Conservation (phyloP, 2,888 invertebrate species). For the Chymomyza procnemis region DNA sequence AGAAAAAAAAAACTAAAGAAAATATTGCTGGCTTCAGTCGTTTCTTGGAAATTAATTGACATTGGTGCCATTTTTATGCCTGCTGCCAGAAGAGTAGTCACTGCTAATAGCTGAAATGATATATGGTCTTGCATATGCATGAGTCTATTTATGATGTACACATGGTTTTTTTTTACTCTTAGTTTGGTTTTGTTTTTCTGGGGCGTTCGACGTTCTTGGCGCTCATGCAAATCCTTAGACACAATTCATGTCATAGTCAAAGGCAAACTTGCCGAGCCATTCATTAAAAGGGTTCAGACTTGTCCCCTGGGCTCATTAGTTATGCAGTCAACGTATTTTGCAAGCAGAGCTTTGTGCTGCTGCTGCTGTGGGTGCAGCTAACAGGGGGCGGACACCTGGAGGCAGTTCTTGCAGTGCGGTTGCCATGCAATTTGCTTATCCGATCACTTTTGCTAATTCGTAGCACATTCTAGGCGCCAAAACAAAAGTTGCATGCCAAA, state of each 20-base stretch:
- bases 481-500: slow-evolving; percentile 52
- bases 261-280: slow-evolving; percentile 40
- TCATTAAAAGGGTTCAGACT: slow-evolving; percentile 48
- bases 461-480: slow-evolving; percentile 71
- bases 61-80: slow-evolving; percentile 54
- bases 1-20: slow-evolving; percentile 21
- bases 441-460: slow-evolving; percentile 75
- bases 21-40: background rate
- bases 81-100: background rate
- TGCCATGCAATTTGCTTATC: slow-evolving; percentile 66
- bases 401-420: slow-evolving; percentile 50
- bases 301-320: slow-evolving; percentile 1
- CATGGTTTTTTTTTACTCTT: no score
- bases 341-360: background rate
- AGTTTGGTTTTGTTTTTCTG: no score
- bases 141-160: slow-evolving; percentile 5
- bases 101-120: slow-evolving; percentile 42
- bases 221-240: slow-evolving; percentile 29
- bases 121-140: slow-evolving; percentile 50
- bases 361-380: slow-evolving; percentile 1
- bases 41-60: slow-evolving; percentile 9
- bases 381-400: slow-evolving; percentile 31
- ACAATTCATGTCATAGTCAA: slow-evolving; percentile 23
- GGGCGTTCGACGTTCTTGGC: slow-evolving; percentile 31
- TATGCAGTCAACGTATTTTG: background rate